phyloP scores from a whole-genome alignment of 2,113 vertebrate genomes.

The Willisornis vidua region DNA sequence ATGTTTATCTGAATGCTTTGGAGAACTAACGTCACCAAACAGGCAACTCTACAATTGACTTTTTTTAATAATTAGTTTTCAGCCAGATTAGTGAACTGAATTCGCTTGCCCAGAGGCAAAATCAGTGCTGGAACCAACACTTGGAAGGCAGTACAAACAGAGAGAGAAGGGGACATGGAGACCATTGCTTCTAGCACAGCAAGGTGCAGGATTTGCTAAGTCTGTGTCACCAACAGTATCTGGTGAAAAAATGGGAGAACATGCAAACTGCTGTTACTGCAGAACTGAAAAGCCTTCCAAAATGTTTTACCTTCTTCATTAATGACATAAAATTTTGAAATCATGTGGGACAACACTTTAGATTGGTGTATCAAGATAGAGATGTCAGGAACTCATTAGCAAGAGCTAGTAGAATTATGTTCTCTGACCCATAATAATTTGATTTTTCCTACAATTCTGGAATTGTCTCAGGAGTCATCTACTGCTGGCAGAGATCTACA shows the following conservation, averaged over 20 bases:
- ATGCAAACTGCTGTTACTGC: background rate
- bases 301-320: background rate
- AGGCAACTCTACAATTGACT: background rate
- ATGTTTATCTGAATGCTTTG: background rate
- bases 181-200: background rate
- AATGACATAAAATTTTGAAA: background rate
- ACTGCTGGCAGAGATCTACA: background rate
- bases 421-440: background rate
- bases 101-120: background rate
- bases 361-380: background rate
- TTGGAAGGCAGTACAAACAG: background rate
- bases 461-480: background rate
- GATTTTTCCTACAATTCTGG: background rate
- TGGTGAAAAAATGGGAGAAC: background rate
- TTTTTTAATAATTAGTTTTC: background rate
- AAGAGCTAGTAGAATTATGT: background rate
- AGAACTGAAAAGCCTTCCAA: background rate
- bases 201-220: background rate
- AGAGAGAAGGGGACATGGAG: background rate
- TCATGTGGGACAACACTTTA: background rate
- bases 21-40: background rate
- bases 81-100: background rate
- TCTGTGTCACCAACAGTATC: background rate
- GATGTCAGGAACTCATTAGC: background rate
- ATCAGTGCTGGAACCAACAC: background rate